These are phyloP conservation scores for Portunus trituberculatus DNA, from an alignment of 1,140 invertebrate species.

Conservation along the genomic window DNA sequence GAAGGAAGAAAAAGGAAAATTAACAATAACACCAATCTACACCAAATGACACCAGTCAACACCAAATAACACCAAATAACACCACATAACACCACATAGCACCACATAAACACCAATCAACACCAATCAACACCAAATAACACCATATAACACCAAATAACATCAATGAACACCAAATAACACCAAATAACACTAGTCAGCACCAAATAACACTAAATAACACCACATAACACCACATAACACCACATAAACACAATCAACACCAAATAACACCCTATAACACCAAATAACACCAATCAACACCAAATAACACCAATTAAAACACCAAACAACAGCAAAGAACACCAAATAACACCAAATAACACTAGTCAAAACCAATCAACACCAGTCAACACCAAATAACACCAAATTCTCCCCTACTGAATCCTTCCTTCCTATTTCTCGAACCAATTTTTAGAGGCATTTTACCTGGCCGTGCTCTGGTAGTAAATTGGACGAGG, in stretches of 20 bases:
- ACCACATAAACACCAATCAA: too few relatives aligned
- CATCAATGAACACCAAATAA: too few relatives aligned
- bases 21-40: neutral
- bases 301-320: too few relatives aligned
- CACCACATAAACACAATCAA: too few relatives aligned
- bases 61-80: neutral
- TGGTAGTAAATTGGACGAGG: neutral
- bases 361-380: too few relatives aligned
- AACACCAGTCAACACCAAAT: neutral
- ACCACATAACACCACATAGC: neutral
- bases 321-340: neutral
- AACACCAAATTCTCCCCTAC: neutral
- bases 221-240: too few relatives aligned
- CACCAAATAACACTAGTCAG: neutral
- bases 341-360: neutral
- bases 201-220: neutral
- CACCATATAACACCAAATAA: too few relatives aligned
- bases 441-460: slow-evolving; percentile 12
- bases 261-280: too few relatives aligned
- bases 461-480: neutral
- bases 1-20: neutral
- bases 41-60: neutral
- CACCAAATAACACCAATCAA: too few relatives aligned
- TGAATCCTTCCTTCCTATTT: neutral
- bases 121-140: too few relatives aligned